These are phyloP conservation scores for Eupithecia inturbata DNA, from an alignment of 2,888 invertebrate genomes.

Conservation along the genomic window DNA sequence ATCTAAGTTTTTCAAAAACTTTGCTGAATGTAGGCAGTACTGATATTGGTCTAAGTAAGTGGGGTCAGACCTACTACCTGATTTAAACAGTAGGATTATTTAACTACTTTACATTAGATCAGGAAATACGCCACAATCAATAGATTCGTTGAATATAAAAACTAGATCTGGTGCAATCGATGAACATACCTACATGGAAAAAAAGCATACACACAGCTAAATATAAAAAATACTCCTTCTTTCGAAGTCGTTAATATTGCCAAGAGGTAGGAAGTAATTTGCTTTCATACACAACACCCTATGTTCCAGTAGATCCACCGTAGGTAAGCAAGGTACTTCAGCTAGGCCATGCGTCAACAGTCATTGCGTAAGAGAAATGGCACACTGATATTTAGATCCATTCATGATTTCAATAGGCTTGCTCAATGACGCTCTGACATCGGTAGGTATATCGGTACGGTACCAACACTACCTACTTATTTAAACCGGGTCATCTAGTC, in stretches of 20 bases:
- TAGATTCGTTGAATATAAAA: too few species aligned
- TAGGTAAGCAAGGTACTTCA: not conserved
- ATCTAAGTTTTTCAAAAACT: too few species aligned
- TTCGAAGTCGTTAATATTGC: not conserved
- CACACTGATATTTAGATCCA: slow-evolving; percentile 64
- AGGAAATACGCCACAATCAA: too few species aligned
- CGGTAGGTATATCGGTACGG: slow-evolving; percentile 36
- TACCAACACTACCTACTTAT: slow-evolving; percentile 44
- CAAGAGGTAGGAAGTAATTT: not conserved
- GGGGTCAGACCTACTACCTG: too few species aligned
- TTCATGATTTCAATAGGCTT: slow-evolving; percentile 65
- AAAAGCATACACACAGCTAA: too few species aligned
- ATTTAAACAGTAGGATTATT: too few species aligned
- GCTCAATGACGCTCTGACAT: slow-evolving; percentile 58
- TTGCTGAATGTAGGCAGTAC: too few species aligned
- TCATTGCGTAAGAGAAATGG: slow-evolving; percentile 56
- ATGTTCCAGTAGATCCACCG: not conserved
- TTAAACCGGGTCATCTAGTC: slow-evolving; percentile 47
- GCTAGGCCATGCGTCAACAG: slow-evolving; percentile 18
- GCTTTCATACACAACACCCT: not conserved
- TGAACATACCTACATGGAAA: too few species aligned
- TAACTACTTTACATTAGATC: too few species aligned
- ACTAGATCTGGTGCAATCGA: too few species aligned
- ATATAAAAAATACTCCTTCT: too few species aligned
- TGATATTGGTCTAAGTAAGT: too few species aligned